Evolutionary conservation across 2,888 invertebrate genomes (phyloP), one percentile per base, ranked within the genome.

Genomic region (Drosophila macrospina): DNA sequence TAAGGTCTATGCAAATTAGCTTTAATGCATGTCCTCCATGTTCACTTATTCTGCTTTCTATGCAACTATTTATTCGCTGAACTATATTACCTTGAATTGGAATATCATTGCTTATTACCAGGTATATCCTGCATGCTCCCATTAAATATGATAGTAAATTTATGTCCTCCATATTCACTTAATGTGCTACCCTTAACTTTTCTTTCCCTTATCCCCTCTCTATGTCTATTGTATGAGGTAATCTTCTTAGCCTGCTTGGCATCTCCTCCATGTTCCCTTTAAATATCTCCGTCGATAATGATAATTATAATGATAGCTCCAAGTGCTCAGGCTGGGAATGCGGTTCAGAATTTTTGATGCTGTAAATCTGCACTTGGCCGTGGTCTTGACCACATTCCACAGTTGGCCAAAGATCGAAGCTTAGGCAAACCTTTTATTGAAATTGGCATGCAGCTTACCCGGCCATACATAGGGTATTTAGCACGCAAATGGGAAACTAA

Each of bases 401-500:
- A 48, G 11, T 28, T 28, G 28, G 8, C 34, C 42, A 52, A 6
- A 28, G 51, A 51, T 60, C 51, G 61, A 34, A 44, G 59, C 36
- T 62, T 11, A 56, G 61, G 13, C 59, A 55, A 63, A 56, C 65
- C 62, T 64, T 62, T 66, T 75, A 30, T 32, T 24, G 44, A 41
- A 59, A 61, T 75, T 66, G 69, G 69, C 73, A 73, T 72, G 68
- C 69, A 50, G 47, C 50, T 36, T 48, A 36, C 32, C 44, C 48
- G 51, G 61, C 66, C 65, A 77, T 84, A 69, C 59, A 81, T 84
- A 83, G 83, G 81, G 83, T 86, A 86, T 81, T 83, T 84, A 83
- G 83, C 83, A 84, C 83, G 85, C 84, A 84, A 84, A 84, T 84
- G 87, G 85, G 80, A 84, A 84, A 87, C 87, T 87, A 84, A 84